These are phyloP conservation scores for Callocephalon fimbriatum DNA, from an alignment of 2,113 vertebrate genomes.

Conservation along the genomic window DNA sequence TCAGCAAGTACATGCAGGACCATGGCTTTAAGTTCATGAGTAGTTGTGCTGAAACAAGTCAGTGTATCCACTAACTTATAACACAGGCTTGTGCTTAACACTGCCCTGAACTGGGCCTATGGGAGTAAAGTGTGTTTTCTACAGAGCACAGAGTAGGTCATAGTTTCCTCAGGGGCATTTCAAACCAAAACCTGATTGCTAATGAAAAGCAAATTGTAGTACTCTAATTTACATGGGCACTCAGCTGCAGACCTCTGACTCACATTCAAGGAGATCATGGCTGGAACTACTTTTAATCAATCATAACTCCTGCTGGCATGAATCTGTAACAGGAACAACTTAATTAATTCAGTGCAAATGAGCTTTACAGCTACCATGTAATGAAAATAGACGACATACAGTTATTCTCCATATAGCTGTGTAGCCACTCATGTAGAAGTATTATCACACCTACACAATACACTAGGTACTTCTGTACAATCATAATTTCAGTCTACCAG, in stretches of 20 bases:
- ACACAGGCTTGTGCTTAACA: background rate
- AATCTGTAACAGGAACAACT: slow-evolving; percentile 23
- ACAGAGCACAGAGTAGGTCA: slow-evolving; percentile 39
- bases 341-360: slow-evolving; percentile 45
- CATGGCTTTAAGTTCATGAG: background rate
- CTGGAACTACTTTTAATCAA: slow-evolving; percentile 53
- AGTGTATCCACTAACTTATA: background rate
- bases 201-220: slow-evolving; percentile 51
- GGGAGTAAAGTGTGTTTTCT: slow-evolving; percentile 7
- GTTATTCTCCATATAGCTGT: background rate
- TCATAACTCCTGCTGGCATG: slow-evolving; percentile 33
- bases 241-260: slow-evolving; percentile 59
- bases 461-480: background rate
- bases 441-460: background rate
- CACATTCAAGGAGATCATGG: slow-evolving; percentile 15
- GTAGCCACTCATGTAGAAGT: background rate
- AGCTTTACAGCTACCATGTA: background rate
- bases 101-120: slow-evolving; percentile 11
- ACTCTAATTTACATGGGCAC: slow-evolving; percentile 29
- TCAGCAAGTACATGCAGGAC: background rate
- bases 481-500: background rate
- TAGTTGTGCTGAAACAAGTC: background rate
- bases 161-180: background rate
- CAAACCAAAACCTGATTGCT: slow-evolving; percentile 38
- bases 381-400: background rate